Evolutionary conservation across 2,888 invertebrate species (phyloP).

Genomic region (Sarcophaga rosellei): DNA sequence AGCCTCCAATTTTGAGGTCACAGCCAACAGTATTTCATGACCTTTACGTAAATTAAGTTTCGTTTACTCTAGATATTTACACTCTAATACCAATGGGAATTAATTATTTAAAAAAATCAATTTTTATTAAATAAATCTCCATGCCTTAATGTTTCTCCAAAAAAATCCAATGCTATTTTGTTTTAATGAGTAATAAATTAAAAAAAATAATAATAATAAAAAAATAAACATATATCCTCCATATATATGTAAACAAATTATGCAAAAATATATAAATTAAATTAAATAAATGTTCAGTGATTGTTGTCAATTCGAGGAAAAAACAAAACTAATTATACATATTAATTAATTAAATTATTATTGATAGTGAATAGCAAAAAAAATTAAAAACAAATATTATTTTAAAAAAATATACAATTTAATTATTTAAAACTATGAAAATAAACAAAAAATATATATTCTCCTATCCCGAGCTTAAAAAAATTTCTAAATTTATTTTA

Average conservation of each 20-base stretch:
- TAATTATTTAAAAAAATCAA: too few relatives aligned
- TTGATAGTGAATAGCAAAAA: not conserved
- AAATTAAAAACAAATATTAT: not conserved
- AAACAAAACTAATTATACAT: conserved; percentile 33
- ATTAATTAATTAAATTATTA: conserved; percentile 12
- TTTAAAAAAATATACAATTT: not conserved
- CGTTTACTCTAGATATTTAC: too few relatives aligned
- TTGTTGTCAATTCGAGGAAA: conserved; percentile 69
- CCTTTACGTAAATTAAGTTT: too few relatives aligned
- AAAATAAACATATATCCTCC: not conserved
- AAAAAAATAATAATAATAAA: not conserved
- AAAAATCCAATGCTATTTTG: not conserved
- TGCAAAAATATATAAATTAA: conserved; percentile 26
- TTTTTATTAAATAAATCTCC: too few relatives aligned
- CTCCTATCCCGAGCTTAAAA: conserved; percentile 52
- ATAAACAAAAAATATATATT: conserved; percentile 7
- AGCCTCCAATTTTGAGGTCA: too few relatives aligned
- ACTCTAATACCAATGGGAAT: too few relatives aligned
- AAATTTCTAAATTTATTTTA: conserved; percentile 41
- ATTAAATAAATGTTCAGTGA: conserved; percentile 61
- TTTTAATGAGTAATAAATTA: not conserved
- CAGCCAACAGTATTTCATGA: too few relatives aligned
- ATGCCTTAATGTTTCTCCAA: too few relatives aligned
- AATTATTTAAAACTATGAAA: not conserved
- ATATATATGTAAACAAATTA: not conserved